Base-by-base conservation (phyloP, 1,140 invertebrate species). In the Diploscapter pachys region DNA sequence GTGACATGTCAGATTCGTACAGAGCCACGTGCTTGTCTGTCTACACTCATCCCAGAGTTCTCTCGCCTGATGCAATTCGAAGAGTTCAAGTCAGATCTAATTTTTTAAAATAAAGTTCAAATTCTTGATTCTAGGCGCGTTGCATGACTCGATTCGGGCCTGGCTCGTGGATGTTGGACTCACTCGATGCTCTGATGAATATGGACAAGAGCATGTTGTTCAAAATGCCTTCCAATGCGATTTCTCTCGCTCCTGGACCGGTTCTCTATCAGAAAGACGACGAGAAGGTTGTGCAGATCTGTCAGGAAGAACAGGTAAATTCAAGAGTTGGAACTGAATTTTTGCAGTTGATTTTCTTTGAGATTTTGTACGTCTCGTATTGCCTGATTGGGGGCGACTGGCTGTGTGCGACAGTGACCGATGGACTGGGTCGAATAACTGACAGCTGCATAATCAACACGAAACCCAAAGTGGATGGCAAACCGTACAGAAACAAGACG, bases 141-240 rank as follows among this genome's bases (percentile, higher is more conserved):
- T 94, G 94, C 79, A 89, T 99, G 49, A 99, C 96, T 4, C 94
- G 96, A 73, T 98, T 98, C 88, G 96, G 96, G 53, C 96, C 96
- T 11, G 95, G 95, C 59, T 94, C 95, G 62, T 91, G 91, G 77
- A 92, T 93, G 11, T 68, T 68, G 9, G 87, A 92, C 11, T 95
- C 93, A 92, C 73, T 85, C 53, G 66, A 85, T 72, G 53, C 52
- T 57, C 11, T 82, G n/a, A 31, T 31, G 31, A 31, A 31, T 31
- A 1, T 31, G 31, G 31, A 31, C 31, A 31, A 31, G 31, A 31
- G 31, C 31, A 31, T 31, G 31, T 31, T 31, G 31, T 31, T 31
- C 31, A 31, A 91, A 80, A 88, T 96, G 73, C 95, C 93, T 85
- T 92, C 92, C 8, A 93, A 94, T n/a, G 93, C 94, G 55, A 97